phyloP scores from a whole-genome alignment of 2,113 vertebrate species.

The Brachyistius frenatus region DNA sequence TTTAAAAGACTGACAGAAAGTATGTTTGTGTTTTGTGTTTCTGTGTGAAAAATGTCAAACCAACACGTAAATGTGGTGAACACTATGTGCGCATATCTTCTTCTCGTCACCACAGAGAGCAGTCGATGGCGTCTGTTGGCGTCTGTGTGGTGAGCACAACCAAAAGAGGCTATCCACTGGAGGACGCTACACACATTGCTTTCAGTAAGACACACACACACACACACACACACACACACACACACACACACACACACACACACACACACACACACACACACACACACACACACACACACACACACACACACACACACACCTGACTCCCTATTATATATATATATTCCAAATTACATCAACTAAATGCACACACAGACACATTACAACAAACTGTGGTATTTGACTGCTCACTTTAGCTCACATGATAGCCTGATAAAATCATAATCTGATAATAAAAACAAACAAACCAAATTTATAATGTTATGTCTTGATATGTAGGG shows the following conservation, averaged over 20 bases:
- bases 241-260: too few relatives aligned
- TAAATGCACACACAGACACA: background rate
- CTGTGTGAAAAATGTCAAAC: background rate
- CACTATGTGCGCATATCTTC: background rate
- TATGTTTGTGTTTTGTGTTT: background rate
- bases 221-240: too few relatives aligned
- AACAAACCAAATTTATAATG: too few relatives aligned
- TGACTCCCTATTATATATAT: background rate
- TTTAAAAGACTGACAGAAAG: too few relatives aligned
- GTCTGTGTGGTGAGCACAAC: conserved; percentile 92
- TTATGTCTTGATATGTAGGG: background rate
- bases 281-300: background rate
- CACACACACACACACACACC: too few relatives aligned
- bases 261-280: background rate
- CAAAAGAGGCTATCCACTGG: conserved; percentile 95
- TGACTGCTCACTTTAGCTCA: background rate
- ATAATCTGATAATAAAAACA: too few relatives aligned
- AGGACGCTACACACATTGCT: conserved; percentile 96
- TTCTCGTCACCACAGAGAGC: conserved; percentile 85
- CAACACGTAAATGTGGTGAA: too few relatives aligned
- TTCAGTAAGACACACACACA: conserved; percentile 86
- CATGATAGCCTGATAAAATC: background rate
- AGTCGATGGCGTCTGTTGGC: conserved; percentile 92
- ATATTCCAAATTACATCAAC: background rate
- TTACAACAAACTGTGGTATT: too few relatives aligned